These are phyloP conservation scores for Sipha maydis DNA, from an alignment of 2,888 invertebrate species.

Conservation along the genomic window DNA sequence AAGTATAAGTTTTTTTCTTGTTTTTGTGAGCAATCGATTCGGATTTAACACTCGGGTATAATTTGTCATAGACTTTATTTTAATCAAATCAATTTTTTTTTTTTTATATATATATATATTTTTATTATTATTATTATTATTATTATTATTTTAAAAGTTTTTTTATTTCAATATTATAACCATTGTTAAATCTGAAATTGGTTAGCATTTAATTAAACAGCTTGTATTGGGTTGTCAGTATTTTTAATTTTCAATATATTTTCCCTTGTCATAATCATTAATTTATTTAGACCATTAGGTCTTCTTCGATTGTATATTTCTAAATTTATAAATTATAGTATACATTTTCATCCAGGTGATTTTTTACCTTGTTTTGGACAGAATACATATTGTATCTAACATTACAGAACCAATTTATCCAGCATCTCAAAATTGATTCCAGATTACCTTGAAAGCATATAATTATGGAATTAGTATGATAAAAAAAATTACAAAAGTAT, in stretches of 20 bases:
- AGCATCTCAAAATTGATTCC: constrained; percentile 35
- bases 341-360: constrained; percentile 48
- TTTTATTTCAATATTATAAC: constrained; percentile 52
- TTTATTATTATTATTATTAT: too few species aligned
- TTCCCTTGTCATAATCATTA: constrained; percentile 47
- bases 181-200: constrained; percentile 60
- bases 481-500: constrained; percentile 5
- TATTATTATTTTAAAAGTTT: constrained; percentile 33
- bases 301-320: constrained; percentile 55
- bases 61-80: constrained; percentile 39
- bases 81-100: constrained; percentile 21
- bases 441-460: constrained; percentile 20
- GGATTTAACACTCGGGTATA: constrained; percentile 59
- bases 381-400: constrained; percentile 21
- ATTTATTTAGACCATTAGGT: constrained; percentile 38
- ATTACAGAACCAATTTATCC: constrained; percentile 39
- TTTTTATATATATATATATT: too few species aligned
- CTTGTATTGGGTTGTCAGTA: constrained; percentile 54
- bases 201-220: constrained; percentile 60
- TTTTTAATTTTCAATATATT: constrained; percentile 53
- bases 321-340: constrained; percentile 55
- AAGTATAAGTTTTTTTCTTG: constrained; percentile 42
- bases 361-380: constrained; percentile 53
- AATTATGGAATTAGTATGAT: constrained; percentile 9
- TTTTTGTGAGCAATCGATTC: constrained; percentile 58